phyloP scores from a whole-genome alignment of 2,888 invertebrate species.

The Willowsia nigromaculata region DNA sequence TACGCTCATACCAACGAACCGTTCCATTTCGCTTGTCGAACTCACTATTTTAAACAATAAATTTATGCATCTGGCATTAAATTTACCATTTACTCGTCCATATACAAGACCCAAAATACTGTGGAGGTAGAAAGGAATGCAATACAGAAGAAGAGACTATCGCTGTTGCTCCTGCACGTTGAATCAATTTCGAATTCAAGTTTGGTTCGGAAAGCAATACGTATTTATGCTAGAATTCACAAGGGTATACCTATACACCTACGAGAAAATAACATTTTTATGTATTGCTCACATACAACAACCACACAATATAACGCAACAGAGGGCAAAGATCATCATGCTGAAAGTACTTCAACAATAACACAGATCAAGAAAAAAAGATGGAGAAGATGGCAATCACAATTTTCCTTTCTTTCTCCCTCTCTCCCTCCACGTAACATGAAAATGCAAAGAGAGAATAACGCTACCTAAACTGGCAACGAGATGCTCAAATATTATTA shows the following conservation, averaged over 20 bases:
- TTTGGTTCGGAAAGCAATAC: background rate
- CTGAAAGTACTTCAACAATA: constrained; percentile 49
- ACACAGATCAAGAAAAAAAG: constrained; percentile 47
- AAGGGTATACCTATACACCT: background rate
- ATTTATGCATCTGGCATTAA: constrained; percentile 34
- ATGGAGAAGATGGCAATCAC: constrained; percentile 51
- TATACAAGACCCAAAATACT: background rate
- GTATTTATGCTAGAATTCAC: background rate
- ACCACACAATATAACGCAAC: constrained; percentile 8
- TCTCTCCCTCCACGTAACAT: background rate
- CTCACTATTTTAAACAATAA: constrained; percentile 43
- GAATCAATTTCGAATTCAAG: constrained; percentile 27
- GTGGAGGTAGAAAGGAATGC: background rate
- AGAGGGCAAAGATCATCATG: constrained; percentile 63
- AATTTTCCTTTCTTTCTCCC: constrained; percentile 45
- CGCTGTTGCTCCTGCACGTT: background rate
- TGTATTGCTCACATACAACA: background rate
- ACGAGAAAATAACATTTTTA: background rate
- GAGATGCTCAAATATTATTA: constrained; percentile 49
- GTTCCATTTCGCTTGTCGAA: constrained; percentile 12
- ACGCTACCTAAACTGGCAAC: background rate
- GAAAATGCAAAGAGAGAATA: background rate
- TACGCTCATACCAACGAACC: background rate
- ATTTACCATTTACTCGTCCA: constrained; percentile 1
- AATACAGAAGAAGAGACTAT: background rate